Base-by-base conservation (phyloP, 2,797 vertebrate genomes). In the Pantherophis alleghaniensis region DNA sequence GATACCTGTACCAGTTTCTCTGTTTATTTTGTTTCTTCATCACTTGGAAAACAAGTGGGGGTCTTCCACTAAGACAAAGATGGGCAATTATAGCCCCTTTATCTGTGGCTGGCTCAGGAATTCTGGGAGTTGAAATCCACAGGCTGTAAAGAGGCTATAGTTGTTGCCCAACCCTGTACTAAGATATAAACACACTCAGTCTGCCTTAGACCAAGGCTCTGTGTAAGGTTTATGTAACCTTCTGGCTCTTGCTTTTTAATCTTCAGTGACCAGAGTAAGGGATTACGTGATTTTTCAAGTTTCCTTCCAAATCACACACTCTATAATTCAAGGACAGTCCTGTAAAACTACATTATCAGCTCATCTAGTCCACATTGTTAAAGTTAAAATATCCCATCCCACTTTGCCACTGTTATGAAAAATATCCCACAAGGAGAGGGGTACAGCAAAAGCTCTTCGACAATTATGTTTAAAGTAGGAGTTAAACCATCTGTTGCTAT, bases 221-320 rank as follows among this genome's bases (percentile, higher is more conserved):
- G 20, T 42, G 18, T 22, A 79, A 42, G 10, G 0, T 13, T 12
- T 47, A 12, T 83, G 79, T 83, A 83, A 83, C 4, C 4, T 79
- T 24, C 4, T 12, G 37, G 20, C 20, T 83, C 74, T 47, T 47
- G 20, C 10, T 83, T 24, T 83, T 47, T 47, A 24, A 22, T 24
- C 4, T 47, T 96, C 95, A 89, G 92, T 20, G 79, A 90, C 91
- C 11, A 94, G 57, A 87, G 16, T 88, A 92, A 56, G 22, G 28
- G n/a, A 90, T 69, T 60, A 79, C 7, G 32, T 28, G 37, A 55
- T 1, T 79, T 79, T 83, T 47, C 9, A 22, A 22, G 0, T 24
- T 47, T 83, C 37, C 10, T 83, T 83, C 37, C 37, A 47, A 83
- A 83, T 83, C 79, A 24, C 79, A 83, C 22, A 47, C 79, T 42